Evolutionary conservation across 2,113 vertebrate genomes (phyloP).

Genomic region (Rhinichthys klamathensis): DNA sequence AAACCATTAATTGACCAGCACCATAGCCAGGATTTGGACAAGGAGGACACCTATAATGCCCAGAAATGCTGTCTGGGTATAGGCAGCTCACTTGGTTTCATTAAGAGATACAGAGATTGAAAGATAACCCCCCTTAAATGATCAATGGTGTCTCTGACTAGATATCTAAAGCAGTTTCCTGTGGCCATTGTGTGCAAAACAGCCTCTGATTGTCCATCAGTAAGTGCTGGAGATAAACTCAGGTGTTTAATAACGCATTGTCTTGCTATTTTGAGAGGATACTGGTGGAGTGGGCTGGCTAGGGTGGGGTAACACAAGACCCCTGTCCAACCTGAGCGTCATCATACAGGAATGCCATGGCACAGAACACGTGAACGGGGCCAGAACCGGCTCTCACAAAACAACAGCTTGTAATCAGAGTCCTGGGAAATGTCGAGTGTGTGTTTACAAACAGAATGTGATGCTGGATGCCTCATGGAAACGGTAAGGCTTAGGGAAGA

Average conservation of each 20-base stretch:
- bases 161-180: slow-evolving; percentile 39
- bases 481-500: not conserved
- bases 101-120: not conserved
- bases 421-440: not conserved
- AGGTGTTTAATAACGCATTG: slow-evolving; percentile 47
- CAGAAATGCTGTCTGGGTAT: not conserved
- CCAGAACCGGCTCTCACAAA: not conserved
- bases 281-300: not conserved
- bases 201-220: slow-evolving; percentile 29
- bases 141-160: slow-evolving; percentile 26
- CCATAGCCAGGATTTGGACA: not conserved
- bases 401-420: not conserved
- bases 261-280: slow-evolving; percentile 12
- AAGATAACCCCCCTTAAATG: not conserved
- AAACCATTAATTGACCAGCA: not conserved
- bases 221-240: slow-evolving; percentile 42
- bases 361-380: not conserved
- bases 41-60: not conserved
- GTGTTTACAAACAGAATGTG: slow-evolving; percentile 10
- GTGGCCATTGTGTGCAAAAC: slow-evolving; percentile 53
- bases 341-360: slow-evolving; percentile 23
- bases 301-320: not conserved
- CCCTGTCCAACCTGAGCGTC: slow-evolving; percentile 15
- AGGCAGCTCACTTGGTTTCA: slow-evolving; percentile 6
- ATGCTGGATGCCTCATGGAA: not conserved